Evolutionary conservation across 2,888 invertebrate genomes (phyloP).

Genomic region (Diloba caeruleocephala): DNA sequence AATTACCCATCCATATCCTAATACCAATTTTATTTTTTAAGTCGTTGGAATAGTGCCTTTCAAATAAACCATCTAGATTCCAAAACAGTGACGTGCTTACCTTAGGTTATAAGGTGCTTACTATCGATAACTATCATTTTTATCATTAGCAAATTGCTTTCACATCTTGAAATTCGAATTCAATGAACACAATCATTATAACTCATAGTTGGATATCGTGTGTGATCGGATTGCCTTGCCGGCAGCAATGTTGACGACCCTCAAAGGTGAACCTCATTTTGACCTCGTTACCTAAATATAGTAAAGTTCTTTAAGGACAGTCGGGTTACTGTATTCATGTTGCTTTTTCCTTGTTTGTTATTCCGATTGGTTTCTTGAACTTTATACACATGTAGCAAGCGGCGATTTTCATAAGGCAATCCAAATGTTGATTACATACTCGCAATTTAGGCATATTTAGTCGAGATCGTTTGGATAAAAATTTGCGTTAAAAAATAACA

Average conservation of each 20-base stretch:
- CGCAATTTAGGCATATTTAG: neutral
- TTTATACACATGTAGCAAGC: slow-evolving; percentile 15
- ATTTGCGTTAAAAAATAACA: too few species aligned
- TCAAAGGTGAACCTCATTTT: slow-evolving; percentile 73
- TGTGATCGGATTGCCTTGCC: slow-evolving; percentile 78
- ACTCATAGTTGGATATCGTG: slow-evolving; percentile 62
- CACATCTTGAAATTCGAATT: slow-evolving; percentile 45
- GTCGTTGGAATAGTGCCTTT: neutral
- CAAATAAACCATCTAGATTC: slow-evolving; percentile 3
- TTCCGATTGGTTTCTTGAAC: slow-evolving; percentile 40
- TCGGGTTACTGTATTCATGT: slow-evolving; percentile 52
- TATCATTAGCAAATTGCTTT: slow-evolving; percentile 29
- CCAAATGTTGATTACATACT: neutral
- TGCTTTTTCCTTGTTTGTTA: slow-evolving; percentile 51
- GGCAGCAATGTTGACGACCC: slow-evolving; percentile 52
- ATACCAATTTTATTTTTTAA: too few species aligned
- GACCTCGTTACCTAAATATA: slow-evolving; percentile 85
- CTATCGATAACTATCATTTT: slow-evolving; percentile 19
- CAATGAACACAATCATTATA: slow-evolving; percentile 60
- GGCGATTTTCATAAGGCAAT: neutral
- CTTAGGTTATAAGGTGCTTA: too few species aligned
- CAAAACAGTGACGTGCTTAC: slow-evolving; percentile 32
- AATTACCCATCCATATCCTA: too few species aligned
- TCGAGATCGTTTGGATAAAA: too few species aligned
- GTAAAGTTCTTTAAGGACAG: slow-evolving; percentile 77